phyloP scores from a whole-genome alignment of 1,140 invertebrate species.

The Caenorhabditis inopinata region DNA sequence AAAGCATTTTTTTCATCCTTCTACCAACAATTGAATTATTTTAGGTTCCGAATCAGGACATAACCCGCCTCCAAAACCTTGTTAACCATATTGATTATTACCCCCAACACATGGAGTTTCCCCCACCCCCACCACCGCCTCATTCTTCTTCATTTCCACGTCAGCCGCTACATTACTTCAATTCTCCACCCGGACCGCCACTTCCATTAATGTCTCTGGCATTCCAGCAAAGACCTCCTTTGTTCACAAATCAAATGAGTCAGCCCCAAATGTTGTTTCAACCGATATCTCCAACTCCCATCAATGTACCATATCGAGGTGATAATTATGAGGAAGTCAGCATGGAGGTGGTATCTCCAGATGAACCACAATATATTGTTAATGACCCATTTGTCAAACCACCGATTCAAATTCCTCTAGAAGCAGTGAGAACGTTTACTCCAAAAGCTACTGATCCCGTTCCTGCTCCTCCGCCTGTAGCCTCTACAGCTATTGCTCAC shows the following conservation, averaged over 20 bases:
- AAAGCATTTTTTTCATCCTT: neutral
- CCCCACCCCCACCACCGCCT: neutral
- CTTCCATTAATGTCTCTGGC: neutral
- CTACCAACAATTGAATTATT: neutral
- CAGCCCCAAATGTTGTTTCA: neutral
- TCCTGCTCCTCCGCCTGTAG: no score
- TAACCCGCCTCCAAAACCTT: neutral
- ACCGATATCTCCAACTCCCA: neutral
- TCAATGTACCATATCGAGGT: neutral
- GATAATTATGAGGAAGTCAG: neutral
- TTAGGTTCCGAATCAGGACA: neutral
- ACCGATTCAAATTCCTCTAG: neutral
- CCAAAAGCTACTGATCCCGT: no score
- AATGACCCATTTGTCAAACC: neutral
- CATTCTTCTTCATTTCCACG: no score
- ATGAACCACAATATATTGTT: neutral
- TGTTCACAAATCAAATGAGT: neutral
- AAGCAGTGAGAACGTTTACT: neutral
- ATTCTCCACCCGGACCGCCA: neutral
- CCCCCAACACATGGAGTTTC: neutral
- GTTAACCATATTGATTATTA: neutral
- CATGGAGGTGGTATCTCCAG: neutral
- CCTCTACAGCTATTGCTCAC: neutral
- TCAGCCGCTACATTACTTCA: neutral
- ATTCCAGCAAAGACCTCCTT: neutral